Base-by-base conservation (phyloP, 2,888 invertebrate genomes). In the Synergus japonicus region DNA sequence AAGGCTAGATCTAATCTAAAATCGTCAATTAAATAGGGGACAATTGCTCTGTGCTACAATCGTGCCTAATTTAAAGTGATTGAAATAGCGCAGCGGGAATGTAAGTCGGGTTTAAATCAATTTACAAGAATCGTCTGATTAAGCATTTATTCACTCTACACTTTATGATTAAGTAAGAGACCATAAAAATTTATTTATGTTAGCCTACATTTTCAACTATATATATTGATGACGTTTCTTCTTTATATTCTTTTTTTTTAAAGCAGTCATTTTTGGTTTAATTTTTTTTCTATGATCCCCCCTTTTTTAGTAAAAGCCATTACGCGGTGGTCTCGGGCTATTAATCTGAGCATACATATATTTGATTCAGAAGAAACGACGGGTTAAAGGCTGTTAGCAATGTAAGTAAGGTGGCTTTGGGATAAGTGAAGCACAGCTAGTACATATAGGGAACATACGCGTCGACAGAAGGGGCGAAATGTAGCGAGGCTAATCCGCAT, bases 391-490 rank as follows among this genome's bases (percentile, higher is more conserved):
- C 15, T 54, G 73, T 73, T 73, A 37, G 73, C 69, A 54, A 54
- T 73, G 49, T 46, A 69, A 69, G 67, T 69, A 69, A 46, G 67
- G 46, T 69, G 67, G 46, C 67, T 69, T 46, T 49, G 46, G 67
- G 65, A 69, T 69, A 69, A 69, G 67, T 46, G 44, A 78, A 78
- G 58, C 41, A 76, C 12, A 58, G 76, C 46, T 60, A 78, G 58
- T 43, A 58, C 41, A 76, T 67, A 67, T 54, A 76, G 83, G 77
- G 82, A 87, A 88, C 90, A 90, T 91, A 91, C 91, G 90, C 90
- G 88, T 85, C 87, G 90, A 90, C 91, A 91, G 88, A 91, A 91
- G 91, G 91, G 91, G 87, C 88, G 88, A 91, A 91, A 91, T 91
- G 92, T 91, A 91, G 90, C 91, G 90, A 88, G 85, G 88, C 91